Evolutionary conservation across 2,113 vertebrate genomes (phyloP), one percentile per base, ranked within the genome.

Genomic region (Tylochromis polylepis): DNA sequence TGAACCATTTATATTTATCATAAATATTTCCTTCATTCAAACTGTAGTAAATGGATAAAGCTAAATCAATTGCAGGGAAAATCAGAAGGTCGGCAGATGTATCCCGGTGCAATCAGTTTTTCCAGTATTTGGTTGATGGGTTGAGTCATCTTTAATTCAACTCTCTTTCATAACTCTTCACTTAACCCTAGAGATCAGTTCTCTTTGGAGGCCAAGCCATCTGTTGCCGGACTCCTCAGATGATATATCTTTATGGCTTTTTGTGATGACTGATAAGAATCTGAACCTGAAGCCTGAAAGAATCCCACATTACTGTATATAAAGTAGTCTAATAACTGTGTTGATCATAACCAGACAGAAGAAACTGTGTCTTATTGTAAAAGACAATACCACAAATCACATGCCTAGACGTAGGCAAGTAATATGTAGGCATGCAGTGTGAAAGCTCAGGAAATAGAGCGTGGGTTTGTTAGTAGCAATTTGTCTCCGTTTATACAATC

Each of bases 371-470:
- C 27, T 38, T 81, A 24, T 49, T 82, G 5, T 83, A 29, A 29
- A 34, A 78, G 24, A 83, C 65, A 88, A 79, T 60, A 82, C 12
- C 58, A 86, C 82, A 85, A 84, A 86, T 95, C 87, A 86, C 91
- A 93, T 91, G 88, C 55, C 24, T 59, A 16, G 78, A n/a, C 67
- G 91, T 56, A 58, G 29, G 22, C 85, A 57, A 81, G 75, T 87
- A 77, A 85, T 67, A 43, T 41, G 78, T 51, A 82, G 78, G 57
- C 49, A 83, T 11, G 46, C 55, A 12, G 29, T 80, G 79, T 87
- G 75, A 88, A 87, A 58, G 51, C 18, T 70, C 15, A 81, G 60
- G 22, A 57, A 81, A 88, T 55, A 57, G 22, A 82, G 38, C 51
- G 29, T 9, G 24, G 18, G 59, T 59, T 51, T 59, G 67, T 88